These are phyloP conservation scores for Corythornis leucogaster DNA, from an alignment of 2,797 vertebrate genomes.

Conservation along the genomic window DNA sequence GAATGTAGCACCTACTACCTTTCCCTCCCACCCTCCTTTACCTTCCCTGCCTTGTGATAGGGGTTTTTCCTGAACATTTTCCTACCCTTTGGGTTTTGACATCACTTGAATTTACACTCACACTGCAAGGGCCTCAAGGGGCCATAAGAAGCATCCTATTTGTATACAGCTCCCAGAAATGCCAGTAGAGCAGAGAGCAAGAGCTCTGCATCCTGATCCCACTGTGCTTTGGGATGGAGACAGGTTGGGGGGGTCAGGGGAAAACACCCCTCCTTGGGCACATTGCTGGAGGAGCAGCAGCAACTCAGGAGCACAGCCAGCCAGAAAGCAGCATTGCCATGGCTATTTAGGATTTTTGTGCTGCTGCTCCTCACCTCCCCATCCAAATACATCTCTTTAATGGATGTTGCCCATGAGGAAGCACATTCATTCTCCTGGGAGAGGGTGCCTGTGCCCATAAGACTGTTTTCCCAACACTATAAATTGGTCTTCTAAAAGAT, in stretches of 20 bases:
- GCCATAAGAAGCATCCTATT: accelerated
- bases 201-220: background rate
- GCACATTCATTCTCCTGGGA: conserved; percentile 2
- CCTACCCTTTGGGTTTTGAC: background rate
- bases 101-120: background rate
- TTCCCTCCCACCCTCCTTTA: accelerated
- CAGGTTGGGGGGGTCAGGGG: background rate
- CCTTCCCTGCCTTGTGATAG: background rate
- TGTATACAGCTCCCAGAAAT: background rate
- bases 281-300: background rate
- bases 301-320: background rate
- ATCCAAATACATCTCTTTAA: conserved; percentile 39
- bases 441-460: background rate
- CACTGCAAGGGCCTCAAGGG: background rate
- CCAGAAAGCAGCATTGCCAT: background rate
- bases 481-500: conserved; percentile 35
- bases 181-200: background rate
- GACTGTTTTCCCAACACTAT: background rate
- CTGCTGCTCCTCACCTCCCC: background rate
- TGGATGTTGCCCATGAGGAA: background rate
- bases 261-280: background rate
- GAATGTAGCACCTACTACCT: background rate
- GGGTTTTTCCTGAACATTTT: background rate
- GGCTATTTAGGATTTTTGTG: conserved; percentile 25
- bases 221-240: accelerated